Evolutionary conservation across 2,888 invertebrate genomes (phyloP), one percentile per base, ranked within the genome.

Genomic region (Pammene aurita): DNA sequence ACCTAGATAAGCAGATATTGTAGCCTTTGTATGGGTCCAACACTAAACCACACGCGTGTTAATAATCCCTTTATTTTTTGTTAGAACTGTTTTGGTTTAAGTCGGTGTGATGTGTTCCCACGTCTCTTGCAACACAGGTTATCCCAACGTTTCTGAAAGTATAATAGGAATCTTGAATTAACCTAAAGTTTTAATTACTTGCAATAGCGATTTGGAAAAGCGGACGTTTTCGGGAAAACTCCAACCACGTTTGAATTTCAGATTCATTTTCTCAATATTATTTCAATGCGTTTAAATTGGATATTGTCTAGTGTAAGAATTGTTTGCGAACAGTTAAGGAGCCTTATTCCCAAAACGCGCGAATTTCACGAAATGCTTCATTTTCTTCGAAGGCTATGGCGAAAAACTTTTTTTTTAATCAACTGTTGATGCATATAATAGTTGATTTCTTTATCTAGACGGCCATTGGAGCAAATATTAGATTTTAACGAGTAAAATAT

Each of bases 141-240:
- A 84, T 80, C 83, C 84, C 80, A 80, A 80, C 80, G 82, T 89
- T 88, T 86, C 86, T 85, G 84, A 86, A 89, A 89, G 88, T 88
- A 89, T 89, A 90, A 90, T 89, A 87, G 85, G 85, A 86, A 85
- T 86, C 87, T 85, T 85, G 86, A 85, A 87, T 89, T 89, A 84
- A 87, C 87, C 84, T 86, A 87, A 90, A 91, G 90, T 91, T 90
- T 90, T 91, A 91, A 90, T 90, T 90, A 90, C 90, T 90, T 89
- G 86, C 87, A 88, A 89, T 88, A 88, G 87, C 86, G 84, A 85
- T 88, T 89, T 83, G 84, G 87, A 71, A 86, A 84, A 84, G 84
- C 76, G 72, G 78, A 73, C 79, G 76, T 79, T 81, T 84, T 83
- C 77, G 78, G 76, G 56, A 77, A 81, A 81, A 77, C 73, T 78